Evolutionary conservation across 2,888 invertebrate species (phyloP), one percentile per base, ranked within the genome.

Genomic region (Aleiodes testaceus): DNA sequence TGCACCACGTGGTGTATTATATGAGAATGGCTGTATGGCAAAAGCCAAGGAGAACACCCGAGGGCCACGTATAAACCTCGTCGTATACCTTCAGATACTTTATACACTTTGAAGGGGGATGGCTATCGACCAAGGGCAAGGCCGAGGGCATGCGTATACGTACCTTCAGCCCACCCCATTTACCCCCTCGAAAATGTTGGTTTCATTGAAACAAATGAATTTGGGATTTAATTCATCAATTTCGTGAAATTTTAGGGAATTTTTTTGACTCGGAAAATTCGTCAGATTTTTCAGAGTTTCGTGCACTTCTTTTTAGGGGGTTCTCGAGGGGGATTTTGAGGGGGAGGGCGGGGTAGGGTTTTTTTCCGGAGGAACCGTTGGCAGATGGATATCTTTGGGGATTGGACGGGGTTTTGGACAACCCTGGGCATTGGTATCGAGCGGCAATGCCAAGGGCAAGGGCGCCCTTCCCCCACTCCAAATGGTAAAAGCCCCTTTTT

Each of bases 371-470:
- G 9, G 65, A 55, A 65, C 44, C 26, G 14, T 11, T 70, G 66
- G 55, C 63, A 53, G 68, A 68, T 53, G 12, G 68, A 72, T 70
- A 61, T 69, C 70, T 65, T 65, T 49, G 55, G 61, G 65, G 77
- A 74, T 76, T 75, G 70, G 78, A 74, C 75, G 74, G 71, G 73
- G 81, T 85, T 87, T 86, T 86, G 85, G 87, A 85, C 85, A 86
- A 79, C 85, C 85, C 86, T 84, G 80, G 75, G 82, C 80, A 83
- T 83, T 84, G 83, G 85, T 87, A 87, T 87, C 84, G 87, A 87
- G 87, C 87, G 87, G 85, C 87, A 87, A 87, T 87, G 87, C 87
- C 87, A 87, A 87, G 86, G 85, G 87, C 86, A 87, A 87, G 87
- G 87, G 87, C 86, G 86, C 78, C 83, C 82, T 81, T 79, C 77